Conservation (phyloP, 2,797 vertebrate species). For the Menidia menidia region DNA sequence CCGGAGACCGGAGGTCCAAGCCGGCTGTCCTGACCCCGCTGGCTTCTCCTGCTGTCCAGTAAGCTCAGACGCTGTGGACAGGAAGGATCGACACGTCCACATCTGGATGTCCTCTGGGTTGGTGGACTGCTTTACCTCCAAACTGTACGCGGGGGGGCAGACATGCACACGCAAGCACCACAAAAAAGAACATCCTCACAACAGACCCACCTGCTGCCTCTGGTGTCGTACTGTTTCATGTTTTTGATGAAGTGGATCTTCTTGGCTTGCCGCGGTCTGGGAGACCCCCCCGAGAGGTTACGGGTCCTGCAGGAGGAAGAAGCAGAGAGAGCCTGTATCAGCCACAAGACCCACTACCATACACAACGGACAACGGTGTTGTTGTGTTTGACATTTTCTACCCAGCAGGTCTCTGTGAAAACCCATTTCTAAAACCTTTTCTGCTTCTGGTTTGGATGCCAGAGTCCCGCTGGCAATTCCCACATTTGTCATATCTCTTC, state of each 20-base stretch:
- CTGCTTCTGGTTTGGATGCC: no score
- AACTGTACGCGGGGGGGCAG: accelerated
- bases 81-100: not conserved
- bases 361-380: no score
- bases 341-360: not conserved
- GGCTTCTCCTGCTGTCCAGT: conserved; percentile 13
- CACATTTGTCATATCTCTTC: no score
- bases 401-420: no score
- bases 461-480: no score
- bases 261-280: conserved; percentile 83
- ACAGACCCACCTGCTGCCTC: conserved; percentile 89
- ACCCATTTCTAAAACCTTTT: no score
- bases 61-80: conserved; percentile 5
- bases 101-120: conserved; percentile 6
- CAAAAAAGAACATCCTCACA: not conserved
- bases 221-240: conserved; percentile 96
- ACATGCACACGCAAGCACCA: not conserved
- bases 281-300: conserved; percentile 80
- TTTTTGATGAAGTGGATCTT: conserved; percentile 98
- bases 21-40: not conserved
- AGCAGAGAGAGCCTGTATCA: not conserved
- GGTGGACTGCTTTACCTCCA: not conserved
- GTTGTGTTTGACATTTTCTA: no score
- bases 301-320: conserved; percentile 69
- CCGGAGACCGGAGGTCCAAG: not conserved